These are phyloP conservation scores for Propithecus coquereli DNA, from an alignment of 2,113 vertebrate genomes.

Conservation along the genomic window DNA sequence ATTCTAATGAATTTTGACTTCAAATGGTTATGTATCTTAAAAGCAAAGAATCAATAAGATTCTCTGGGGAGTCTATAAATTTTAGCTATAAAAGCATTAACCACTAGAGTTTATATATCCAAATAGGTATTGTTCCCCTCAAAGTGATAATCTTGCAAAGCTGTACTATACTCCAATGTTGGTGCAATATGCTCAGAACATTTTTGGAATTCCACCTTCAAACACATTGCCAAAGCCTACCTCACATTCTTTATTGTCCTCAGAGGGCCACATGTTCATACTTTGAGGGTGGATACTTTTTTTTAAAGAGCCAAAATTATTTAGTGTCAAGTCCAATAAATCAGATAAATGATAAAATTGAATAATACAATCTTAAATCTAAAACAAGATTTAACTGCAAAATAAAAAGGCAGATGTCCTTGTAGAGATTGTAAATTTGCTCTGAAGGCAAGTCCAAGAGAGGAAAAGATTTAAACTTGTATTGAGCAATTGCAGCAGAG, in stretches of 20 bases:
- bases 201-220: background rate
- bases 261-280: background rate
- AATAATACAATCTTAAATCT: constrained; percentile 2
- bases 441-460: background rate
- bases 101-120: background rate
- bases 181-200: background rate
- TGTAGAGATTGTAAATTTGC: background rate
- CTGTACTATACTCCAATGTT: background rate
- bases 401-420: constrained; percentile 55
- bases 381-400: constrained; percentile 49
- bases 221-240: background rate
- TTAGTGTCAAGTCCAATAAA: constrained; percentile 26
- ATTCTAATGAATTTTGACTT: constrained; percentile 20
- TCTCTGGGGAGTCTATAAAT: background rate
- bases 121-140: background rate
- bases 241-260: background rate
- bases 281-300: background rate
- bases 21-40: background rate
- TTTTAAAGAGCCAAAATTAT: constrained; percentile 40
- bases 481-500: background rate
- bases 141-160: background rate
- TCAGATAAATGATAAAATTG: constrained; percentile 36
- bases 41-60: constrained; percentile 8
- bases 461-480: background rate
- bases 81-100: constrained; percentile 16